Evolutionary conservation across 1,140 invertebrate genomes (phyloP).

Genomic region (Aphis craccivora): DNA sequence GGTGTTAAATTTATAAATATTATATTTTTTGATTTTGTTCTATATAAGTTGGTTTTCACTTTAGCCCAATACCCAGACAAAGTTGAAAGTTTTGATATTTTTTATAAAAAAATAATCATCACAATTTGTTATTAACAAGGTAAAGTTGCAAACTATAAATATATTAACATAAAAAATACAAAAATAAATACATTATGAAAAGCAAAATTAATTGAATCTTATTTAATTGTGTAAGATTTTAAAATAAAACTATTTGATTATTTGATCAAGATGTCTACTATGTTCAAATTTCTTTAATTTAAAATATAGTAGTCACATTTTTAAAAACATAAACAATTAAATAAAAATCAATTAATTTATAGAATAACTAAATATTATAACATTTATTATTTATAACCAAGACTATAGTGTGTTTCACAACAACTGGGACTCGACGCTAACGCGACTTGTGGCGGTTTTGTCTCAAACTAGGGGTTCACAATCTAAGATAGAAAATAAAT

Average conservation of each 20-base stretch:
- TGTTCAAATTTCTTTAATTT: background rate
- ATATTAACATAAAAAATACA: too few species aligned
- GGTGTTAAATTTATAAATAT: background rate
- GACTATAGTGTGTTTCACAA: too few species aligned
- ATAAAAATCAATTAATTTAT: conserved; percentile 1
- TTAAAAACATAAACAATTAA: background rate
- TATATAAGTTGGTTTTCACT: background rate
- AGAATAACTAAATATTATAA: background rate
- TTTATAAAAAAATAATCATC: background rate
- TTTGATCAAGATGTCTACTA: too few species aligned
- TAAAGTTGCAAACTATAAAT: background rate
- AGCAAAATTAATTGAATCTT: background rate
- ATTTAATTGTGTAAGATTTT: background rate
- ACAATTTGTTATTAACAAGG: background rate
- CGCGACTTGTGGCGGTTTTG: too few species aligned
- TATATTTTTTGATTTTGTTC: background rate
- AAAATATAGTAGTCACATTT: background rate
- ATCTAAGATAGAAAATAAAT: too few species aligned
- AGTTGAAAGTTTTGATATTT: background rate
- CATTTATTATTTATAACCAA: background rate
- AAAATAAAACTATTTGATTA: background rate
- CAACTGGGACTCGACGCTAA: too few species aligned
- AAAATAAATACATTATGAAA: background rate
- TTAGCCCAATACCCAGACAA: background rate
- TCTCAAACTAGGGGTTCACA: too few species aligned